phyloP scores from a whole-genome alignment of 2,888 invertebrate genomes.

The Trissolcus brochymenae region DNA sequence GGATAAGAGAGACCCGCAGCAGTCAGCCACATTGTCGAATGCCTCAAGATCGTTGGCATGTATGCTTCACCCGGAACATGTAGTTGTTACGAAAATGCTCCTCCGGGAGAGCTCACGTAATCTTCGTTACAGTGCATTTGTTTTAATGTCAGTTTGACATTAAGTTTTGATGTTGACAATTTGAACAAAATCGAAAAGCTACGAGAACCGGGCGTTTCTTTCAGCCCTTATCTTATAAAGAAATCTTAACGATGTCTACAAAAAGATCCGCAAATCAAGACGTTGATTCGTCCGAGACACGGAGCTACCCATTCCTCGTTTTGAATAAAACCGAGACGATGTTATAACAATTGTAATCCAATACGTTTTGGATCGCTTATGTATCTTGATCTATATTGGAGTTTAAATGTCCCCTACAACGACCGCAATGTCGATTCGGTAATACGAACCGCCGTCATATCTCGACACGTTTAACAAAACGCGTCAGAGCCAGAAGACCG shows the following conservation, averaged over 20 bases:
- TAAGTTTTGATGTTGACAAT: no score
- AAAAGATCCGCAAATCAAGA: no score
- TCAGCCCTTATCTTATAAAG: no score
- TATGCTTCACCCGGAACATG: constrained; percentile 49
- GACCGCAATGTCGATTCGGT: constrained; percentile 54
- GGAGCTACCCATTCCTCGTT: no score
- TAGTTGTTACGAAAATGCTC: constrained; percentile 57
- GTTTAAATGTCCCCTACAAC: constrained; percentile 19
- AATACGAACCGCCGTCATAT: constrained; percentile 55
- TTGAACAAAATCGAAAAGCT: no score
- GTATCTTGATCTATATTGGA: constrained; percentile 36
- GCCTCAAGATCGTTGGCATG: constrained; percentile 52
- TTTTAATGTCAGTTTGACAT: background rate
- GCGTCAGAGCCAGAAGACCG: constrained; percentile 63
- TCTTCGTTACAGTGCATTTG: background rate
- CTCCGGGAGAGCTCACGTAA: constrained; percentile 10
- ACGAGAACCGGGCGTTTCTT: no score
- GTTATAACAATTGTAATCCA: constrained; percentile 28
- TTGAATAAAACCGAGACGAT: constrained; percentile 19
- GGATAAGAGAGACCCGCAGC: constrained; percentile 57
- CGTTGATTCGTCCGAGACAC: no score
- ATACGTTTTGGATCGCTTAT: constrained; percentile 22
- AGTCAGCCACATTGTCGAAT: constrained; percentile 56
- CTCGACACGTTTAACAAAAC: constrained; percentile 65
- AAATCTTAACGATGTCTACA: no score